Evolutionary conservation across 2,113 vertebrate genomes (phyloP), one percentile per base, ranked within the genome.

Genomic region (Rissa tridactyla): DNA sequence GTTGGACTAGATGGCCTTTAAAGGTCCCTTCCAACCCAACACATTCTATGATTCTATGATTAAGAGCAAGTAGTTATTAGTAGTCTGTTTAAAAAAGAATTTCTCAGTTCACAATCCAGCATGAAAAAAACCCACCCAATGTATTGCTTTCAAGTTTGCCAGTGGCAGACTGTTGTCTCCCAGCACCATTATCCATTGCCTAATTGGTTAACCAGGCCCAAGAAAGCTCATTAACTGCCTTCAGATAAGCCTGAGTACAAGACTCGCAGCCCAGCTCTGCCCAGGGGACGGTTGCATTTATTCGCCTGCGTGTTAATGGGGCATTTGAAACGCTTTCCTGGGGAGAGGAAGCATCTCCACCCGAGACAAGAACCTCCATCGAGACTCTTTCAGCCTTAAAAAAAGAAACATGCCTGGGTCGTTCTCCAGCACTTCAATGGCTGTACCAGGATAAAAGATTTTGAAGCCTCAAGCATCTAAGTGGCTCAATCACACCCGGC

Each of bases 371-470:
- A 42, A 42, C 13, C 42, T 42, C 40, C 40, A 42, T 42, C 11
- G 40, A 42, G 42, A 42, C 42, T 13, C 42, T 42, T 42, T 42
- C 42, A 15, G 36, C 17, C 15, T 19, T 34, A 13, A 15, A 61
- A 52, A 60, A 42, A 46, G 23, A 17, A 36, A 9, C 12, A 3
- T 2, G 16, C 5, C 57, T 18, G 1, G 6, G 30, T 15, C 1
- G 2, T 10, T 26, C 27, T 17, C 29, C 14, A 44, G 42, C 0
- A 0, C 36, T 5, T 16, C 46, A 7, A 5, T 9, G 57, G 47
- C n/a, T 81, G 22, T 34, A 30, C 22, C 2, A 76, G 47, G 18
- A 20, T 23, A 55, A 61, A 55, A 76, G 30, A 29, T 21, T 52
- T 7, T 36, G 65, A 47, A 4, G 4, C 55, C 55, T 70, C 11